Evolutionary conservation across 2,797 vertebrate species (phyloP).

Genomic region (Halcyon leucocephala): DNA sequence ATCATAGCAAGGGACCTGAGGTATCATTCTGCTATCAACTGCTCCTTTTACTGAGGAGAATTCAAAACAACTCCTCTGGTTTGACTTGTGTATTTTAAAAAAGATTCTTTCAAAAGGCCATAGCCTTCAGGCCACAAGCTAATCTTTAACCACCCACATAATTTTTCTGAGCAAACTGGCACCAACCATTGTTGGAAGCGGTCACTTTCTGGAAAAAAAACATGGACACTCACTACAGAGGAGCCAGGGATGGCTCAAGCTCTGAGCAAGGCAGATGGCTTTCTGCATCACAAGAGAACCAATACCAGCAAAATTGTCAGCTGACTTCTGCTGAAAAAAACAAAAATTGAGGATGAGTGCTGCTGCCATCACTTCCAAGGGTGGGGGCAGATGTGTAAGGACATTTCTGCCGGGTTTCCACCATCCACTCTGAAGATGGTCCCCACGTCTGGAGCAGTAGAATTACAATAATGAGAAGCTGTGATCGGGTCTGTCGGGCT

Average conservation of each 20-base stretch:
- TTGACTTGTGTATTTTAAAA: background rate
- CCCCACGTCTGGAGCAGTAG: background rate
- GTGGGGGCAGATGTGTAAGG: background rate
- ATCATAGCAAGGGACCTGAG: background rate
- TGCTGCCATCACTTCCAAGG: background rate
- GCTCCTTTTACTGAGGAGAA: background rate
- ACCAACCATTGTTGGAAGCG: background rate
- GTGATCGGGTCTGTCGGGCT: background rate
- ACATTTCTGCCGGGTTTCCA: background rate
- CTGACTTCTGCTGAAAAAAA: background rate
- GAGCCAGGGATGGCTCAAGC: rapidly evolving
- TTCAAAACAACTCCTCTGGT: background rate
- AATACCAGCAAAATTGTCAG: background rate
- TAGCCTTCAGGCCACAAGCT: background rate
- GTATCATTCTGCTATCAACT: background rate
- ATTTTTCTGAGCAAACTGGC: background rate
- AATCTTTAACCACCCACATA: background rate
- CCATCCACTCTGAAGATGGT: background rate
- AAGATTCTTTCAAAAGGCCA: background rate
- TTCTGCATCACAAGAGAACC: background rate
- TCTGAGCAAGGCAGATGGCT: background rate
- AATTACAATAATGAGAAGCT: background rate
- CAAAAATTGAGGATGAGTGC: background rate
- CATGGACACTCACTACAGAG: background rate
- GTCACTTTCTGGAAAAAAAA: background rate